These are phyloP conservation scores for Lepilemur septentrionalis DNA, from an alignment of 2,797 vertebrate genomes.

Conservation along the genomic window DNA sequence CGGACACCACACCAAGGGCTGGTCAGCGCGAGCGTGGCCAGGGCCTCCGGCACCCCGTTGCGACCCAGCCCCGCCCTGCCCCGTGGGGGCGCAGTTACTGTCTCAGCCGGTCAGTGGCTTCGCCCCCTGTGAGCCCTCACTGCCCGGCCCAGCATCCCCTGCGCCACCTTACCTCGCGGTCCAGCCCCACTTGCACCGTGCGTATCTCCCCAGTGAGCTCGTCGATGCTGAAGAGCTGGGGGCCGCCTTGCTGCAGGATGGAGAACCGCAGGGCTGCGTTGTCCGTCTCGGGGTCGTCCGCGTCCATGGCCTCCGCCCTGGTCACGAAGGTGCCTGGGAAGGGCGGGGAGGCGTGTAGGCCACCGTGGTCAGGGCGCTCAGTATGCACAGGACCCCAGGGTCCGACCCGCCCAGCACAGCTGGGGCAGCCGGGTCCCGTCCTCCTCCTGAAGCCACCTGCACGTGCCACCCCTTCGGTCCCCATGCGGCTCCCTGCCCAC, in stretches of 20 bases:
- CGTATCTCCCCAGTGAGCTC: constrained; percentile 92
- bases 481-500: too few species aligned
- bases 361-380: rapidly evolving
- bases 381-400: neutral
- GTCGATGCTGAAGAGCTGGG: constrained; percentile 93
- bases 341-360: rapidly evolving
- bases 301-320: constrained; percentile 91
- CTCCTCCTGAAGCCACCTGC: neutral
- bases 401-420: neutral
- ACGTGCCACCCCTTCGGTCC: neutral
- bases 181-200: constrained; percentile 92
- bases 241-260: constrained; percentile 89
- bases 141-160: neutral
- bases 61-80: too few species aligned
- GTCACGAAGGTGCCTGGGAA: constrained; percentile 92
- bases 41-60: neutral
- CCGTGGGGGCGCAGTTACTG: too few species aligned
- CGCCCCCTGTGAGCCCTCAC: too few species aligned
- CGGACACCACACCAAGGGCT: neutral
- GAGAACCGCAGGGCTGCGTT: constrained; percentile 92
- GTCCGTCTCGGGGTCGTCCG: constrained; percentile 93
- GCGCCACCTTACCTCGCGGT: constrained; percentile 89
- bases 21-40: too few species aligned
- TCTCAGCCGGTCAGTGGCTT: neutral
- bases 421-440: too few species aligned